Evolutionary conservation across 2,888 invertebrate species (phyloP), one percentile per base, ranked within the genome.

Genomic region (Drosophila buzzatii): DNA sequence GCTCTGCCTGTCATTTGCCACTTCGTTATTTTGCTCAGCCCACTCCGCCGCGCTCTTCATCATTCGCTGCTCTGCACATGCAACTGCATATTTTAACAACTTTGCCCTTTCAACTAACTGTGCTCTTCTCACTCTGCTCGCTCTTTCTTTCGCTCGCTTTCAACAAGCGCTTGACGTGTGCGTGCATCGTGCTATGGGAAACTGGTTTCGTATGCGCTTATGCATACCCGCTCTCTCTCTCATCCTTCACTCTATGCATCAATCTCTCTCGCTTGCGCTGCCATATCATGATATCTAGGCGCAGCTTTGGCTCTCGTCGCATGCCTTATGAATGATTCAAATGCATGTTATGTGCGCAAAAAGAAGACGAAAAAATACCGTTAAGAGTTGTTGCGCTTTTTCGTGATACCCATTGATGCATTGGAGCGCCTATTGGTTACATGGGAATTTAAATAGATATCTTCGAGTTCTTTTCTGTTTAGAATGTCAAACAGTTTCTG

Each of bases 261-360:
- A 35, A 35, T 23, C 31, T 27, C 23, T 60, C 42, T 63, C 37
- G 27, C 69, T 56, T 16, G 12, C 49, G 35, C 59, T 42, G 44
- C 31, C 12, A 41, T 57, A 49, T 47, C 47, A 73, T 58, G 62
- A 52, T 64, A 53, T 52, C 60, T 75, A 66, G 79, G 58, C 65
- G 58, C 41, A 84, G 76, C 87, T 84, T 89, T 82, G 82, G 74
- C 71, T 76, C 75, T 77, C 79, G 70, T 85, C 81, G 84, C 90
- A 88, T 88, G 90, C 86, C 89, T 86, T 90, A 88, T 86, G 86
- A 86, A 86, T 86, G 86, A 86, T 90, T 86, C 86, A 86, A 90
- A 88, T 85, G 90, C 90, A 90, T 85, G 90, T 88, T 88, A 76
- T 90, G 70, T 76, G 79, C 58, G 73, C 85, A 73, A 72, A 79